Evolutionary conservation across 2,113 vertebrate species (phyloP).

Genomic region (Protobothrops flavoviridis): DNA sequence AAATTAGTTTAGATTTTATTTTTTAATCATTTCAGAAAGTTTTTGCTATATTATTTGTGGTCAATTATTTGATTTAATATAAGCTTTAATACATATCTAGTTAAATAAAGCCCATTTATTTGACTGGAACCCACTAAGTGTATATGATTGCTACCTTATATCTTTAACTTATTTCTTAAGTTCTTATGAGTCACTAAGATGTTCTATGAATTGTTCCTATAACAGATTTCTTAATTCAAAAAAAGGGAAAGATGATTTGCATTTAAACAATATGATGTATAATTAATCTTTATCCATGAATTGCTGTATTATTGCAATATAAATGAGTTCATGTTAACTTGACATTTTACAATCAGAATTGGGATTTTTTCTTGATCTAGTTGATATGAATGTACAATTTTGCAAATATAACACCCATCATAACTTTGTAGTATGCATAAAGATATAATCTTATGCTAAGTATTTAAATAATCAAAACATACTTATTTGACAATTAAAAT

Average conservation of each 20-base stretch:
- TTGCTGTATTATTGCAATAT: background rate
- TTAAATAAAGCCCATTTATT: background rate
- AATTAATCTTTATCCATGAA: background rate
- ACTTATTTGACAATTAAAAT: background rate
- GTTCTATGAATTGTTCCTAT: background rate
- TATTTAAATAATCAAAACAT: background rate
- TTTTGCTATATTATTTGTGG: background rate
- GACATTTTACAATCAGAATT: background rate
- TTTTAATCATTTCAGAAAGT: background rate
- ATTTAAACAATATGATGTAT: conserved; percentile 4
- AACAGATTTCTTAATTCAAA: background rate
- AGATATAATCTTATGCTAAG: background rate
- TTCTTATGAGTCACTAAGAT: background rate
- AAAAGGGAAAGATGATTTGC: background rate
- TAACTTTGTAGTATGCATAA: background rate
- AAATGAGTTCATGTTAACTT: background rate
- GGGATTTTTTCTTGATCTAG: background rate
- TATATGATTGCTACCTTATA: background rate
- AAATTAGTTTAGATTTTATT: background rate
- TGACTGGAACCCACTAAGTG: background rate
- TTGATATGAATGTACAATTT: background rate
- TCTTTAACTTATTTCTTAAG: background rate
- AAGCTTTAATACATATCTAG: background rate
- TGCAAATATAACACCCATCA: background rate
- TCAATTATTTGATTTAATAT: background rate